Evolutionary conservation across 2,797 vertebrate species (phyloP).

Genomic region (Urocyon cinereoargenteus): DNA sequence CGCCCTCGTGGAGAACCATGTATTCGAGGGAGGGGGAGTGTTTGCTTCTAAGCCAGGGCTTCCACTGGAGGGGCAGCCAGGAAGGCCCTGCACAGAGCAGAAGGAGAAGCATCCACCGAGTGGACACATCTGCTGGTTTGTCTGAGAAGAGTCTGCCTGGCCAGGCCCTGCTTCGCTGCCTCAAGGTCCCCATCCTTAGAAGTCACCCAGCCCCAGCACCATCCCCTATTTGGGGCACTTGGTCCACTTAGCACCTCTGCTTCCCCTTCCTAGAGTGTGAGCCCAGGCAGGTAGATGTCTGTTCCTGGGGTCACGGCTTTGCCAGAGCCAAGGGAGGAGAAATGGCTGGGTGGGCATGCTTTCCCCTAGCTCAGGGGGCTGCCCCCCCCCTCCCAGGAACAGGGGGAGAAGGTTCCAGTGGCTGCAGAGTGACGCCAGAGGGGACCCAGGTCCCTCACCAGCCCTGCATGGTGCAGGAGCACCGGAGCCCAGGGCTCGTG

Average conservation of each 20-base stretch:
- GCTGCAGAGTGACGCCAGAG: not conserved
- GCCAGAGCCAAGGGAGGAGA: not conserved
- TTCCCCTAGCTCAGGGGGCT: no score
- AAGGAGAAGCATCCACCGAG: accelerated
- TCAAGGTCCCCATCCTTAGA: not conserved
- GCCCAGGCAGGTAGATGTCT: not conserved
- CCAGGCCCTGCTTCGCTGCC: accelerated
- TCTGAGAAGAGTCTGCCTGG: not conserved
- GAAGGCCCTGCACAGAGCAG: no score
- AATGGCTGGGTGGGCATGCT: accelerated
- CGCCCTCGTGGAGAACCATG: not conserved
- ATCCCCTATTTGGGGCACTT: not conserved
- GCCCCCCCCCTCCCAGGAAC: accelerated
- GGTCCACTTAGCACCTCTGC: not conserved
- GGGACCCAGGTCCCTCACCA: accelerated
- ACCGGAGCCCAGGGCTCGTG: accelerated
- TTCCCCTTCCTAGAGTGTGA: not conserved
- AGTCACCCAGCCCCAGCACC: not conserved
- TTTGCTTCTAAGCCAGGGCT: not conserved
- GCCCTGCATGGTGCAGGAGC: not conserved
- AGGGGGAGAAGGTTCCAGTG: not conserved
- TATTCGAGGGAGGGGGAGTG: not conserved
- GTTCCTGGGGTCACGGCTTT: not conserved
- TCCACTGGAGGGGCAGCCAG: not conserved
- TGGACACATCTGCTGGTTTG: no score